Evolutionary conservation across 2,888 invertebrate genomes (phyloP).

Genomic region (Chymomyza caudatula): DNA sequence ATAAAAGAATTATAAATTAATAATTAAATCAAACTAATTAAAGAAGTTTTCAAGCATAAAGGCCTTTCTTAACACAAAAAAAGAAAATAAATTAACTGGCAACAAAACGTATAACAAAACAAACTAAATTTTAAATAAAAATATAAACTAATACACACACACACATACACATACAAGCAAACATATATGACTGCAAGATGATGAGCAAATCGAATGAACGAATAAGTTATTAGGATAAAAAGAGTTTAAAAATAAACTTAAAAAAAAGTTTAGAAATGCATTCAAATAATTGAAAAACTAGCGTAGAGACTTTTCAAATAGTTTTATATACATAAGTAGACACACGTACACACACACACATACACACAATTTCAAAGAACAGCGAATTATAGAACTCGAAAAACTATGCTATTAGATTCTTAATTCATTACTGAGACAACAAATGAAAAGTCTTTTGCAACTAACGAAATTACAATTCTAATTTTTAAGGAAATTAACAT

Average conservation of each 20-base stretch:
- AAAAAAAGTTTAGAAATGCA: not conserved
- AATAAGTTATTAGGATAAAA: not conserved
- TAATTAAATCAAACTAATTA: not conserved
- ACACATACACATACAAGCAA: conserved; percentile 4
- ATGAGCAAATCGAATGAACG: not conserved
- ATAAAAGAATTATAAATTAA: not conserved
- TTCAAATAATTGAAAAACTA: not conserved
- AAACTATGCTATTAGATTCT: too few species aligned
- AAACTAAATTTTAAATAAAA: not conserved
- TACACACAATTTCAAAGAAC: conserved; percentile 12
- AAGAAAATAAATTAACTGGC: not conserved
- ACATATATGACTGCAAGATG: not conserved
- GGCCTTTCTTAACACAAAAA: not conserved
- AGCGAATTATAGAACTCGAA: not conserved
- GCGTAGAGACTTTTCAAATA: not conserved
- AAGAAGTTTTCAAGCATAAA: conserved; percentile 1
- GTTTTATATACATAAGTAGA: not conserved
- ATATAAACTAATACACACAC: not conserved
- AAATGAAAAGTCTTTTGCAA: too few species aligned
- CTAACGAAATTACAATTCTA: too few species aligned
- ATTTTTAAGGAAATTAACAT: too few species aligned
- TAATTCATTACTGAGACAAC: too few species aligned
- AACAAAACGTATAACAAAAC: not conserved
- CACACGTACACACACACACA: not conserved
- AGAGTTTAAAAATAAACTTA: conserved; percentile 1